Base-by-base conservation (phyloP, 2,797 vertebrate genomes). In the Sphenopsis melanotis region DNA sequence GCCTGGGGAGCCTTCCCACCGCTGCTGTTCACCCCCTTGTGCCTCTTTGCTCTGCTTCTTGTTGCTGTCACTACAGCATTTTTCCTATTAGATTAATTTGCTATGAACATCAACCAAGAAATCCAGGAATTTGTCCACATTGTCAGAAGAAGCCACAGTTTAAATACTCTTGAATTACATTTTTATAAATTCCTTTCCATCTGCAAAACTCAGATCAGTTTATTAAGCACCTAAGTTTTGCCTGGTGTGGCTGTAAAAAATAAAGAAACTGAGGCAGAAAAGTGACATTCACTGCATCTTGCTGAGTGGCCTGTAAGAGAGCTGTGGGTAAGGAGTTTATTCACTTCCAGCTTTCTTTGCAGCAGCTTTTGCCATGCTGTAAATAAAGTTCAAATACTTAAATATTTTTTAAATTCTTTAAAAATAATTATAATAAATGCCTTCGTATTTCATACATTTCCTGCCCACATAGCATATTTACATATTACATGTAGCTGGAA, bases 381-480 rank as follows among this genome's bases (percentile, higher is more conserved):
- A 93, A 92, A 95, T 80, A 60, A 86, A 68, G 50, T 75, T 94
- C 47, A 75, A 94, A 79, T 36, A 77, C 64, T 71, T 89, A 71
- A 81, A 89, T 93, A 91, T 94, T 95, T 93, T 85, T 10, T 0
- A 89, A 87, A 74, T 78, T 92, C 44, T 47, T 90, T 92, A 71
- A 77, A 89, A 96, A 87, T 90, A 86, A 90, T 92, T 75, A 50
- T 30, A 78, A 81, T 52, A 94, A 83, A 71, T 68, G 57, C n/a
- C 22, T 12, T 55, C 83, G 87, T 92, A 83, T 92, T 88, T 94
- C 84, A 65, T 86, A 44, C 30, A 18, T 83, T 92, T 94, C 87
- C 89, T 94, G 57, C 95, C 94, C 88, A 94, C 91, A 23, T 56
- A 77, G 61, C 2, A 2, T 91, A 96, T 96, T 96, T 96, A 87